Conservation (phyloP, 2,113 vertebrate genomes). For the Protobothrops mucrosquamatus region DNA sequence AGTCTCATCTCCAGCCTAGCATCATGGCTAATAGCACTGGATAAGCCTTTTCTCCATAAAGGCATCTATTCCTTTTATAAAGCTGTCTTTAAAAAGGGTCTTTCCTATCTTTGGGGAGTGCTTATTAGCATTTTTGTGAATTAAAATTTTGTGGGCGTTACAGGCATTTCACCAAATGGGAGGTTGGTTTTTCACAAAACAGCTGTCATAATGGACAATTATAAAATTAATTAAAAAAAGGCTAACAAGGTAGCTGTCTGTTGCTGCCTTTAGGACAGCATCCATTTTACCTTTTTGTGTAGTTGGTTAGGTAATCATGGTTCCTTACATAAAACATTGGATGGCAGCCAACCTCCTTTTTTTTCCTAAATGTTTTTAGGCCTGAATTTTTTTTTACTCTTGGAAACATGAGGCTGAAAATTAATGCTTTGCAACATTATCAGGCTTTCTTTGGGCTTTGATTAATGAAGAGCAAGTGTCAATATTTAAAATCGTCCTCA, state of each 20-base stretch:
- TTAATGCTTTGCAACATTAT: background rate
- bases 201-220: background rate
- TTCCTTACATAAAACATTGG: background rate
- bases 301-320: background rate
- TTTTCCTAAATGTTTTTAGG: background rate
- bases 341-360: background rate
- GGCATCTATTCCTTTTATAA: background rate
- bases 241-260: background rate
- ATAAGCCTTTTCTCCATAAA: background rate
- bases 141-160: background rate
- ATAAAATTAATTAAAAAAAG: background rate
- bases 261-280: background rate
- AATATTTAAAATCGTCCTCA: background rate
- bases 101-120: background rate
- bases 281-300: background rate
- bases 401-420: background rate
- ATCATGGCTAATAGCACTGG: background rate
- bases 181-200: background rate
- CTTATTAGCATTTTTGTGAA: too few species aligned
- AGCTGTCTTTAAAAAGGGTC: background rate
- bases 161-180: background rate
- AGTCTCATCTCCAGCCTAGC: background rate
- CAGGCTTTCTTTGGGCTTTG: background rate
- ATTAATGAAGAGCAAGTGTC: background rate
- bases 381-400: background rate